A percentile compares a stretch with the other conserved stretches of the same genome.
Conservation (phyloP, 2,113 vertebrate genomes). For the Nanorana parkeri region DNA sequence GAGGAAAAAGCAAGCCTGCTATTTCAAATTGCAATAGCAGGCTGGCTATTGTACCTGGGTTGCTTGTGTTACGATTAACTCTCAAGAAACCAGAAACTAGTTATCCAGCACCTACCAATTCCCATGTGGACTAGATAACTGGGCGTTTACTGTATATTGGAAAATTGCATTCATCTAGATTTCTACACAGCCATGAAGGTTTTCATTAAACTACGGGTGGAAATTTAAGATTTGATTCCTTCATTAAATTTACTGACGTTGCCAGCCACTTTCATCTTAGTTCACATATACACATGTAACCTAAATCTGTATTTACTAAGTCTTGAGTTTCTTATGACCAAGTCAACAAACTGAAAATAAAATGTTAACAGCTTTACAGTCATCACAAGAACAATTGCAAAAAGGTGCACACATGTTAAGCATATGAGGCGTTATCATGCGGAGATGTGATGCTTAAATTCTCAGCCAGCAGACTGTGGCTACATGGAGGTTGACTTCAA, state of each 20-base stretch:
- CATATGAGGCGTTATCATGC: not conserved
- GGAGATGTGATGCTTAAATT: not conserved
- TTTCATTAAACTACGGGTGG: not conserved
- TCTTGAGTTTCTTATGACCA: conserved; percentile 13
- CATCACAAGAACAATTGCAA: conserved; percentile 10
- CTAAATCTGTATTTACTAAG: not conserved
- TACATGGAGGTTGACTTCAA: not conserved
- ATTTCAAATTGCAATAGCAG: no score
- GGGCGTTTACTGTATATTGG: no score
- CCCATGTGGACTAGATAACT: no score
- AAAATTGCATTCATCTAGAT: not conserved
- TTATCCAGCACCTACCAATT: no score
- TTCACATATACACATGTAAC: not conserved
- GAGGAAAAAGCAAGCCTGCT: no score
- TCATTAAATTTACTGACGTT: not conserved
- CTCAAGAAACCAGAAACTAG: no score
- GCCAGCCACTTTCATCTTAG: conserved; percentile 4
- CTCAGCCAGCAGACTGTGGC: not conserved
- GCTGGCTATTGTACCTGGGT: no score
- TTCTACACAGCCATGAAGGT: not conserved
- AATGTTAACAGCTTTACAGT: conserved; percentile 17
- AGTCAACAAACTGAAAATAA: conserved; percentile 22
- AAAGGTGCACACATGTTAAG: conserved; percentile 4
- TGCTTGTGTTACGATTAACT: no score
- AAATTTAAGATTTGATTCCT: not conserved